Percentiles rank a stretch among this genome's conserved stretches.
Evolutionary conservation across 1,140 invertebrate genomes (phyloP).

Genomic region (Orius insidiosus): DNA sequence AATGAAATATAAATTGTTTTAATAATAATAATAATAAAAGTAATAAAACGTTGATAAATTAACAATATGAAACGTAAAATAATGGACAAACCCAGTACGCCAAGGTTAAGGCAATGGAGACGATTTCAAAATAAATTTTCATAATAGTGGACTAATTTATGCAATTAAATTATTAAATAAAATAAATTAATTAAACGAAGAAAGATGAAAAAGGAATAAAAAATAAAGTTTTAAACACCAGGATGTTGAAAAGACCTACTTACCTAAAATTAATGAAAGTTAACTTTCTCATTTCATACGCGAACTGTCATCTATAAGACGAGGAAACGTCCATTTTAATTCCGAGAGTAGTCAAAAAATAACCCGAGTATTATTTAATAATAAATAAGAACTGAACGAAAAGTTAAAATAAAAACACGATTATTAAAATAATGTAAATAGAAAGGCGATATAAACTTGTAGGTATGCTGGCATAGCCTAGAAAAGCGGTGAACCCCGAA

Average conservation of each 20-base stretch:
- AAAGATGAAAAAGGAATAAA: constrained; percentile 2
- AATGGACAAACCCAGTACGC: constrained; percentile 14
- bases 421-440: too few relatives aligned
- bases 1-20: not conserved
- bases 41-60: too few relatives aligned
- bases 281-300: constrained; percentile 19
- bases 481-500: constrained; percentile 21
- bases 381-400: not conserved
- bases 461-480: constrained; percentile 19
- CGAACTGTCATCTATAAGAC: constrained; percentile 19
- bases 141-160: not conserved
- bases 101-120: constrained; percentile 15
- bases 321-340: constrained; percentile 12
- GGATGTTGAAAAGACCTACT: constrained; percentile 19
- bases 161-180: not conserved
- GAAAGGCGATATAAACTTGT: not conserved
- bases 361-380: too few relatives aligned
- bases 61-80: not conserved
- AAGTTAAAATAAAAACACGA: constrained; percentile 4
- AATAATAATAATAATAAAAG: constrained; percentile 1
- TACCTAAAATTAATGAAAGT: constrained; percentile 18
- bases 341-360: too few relatives aligned
- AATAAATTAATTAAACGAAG: not conserved
- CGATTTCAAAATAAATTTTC: constrained; percentile 6
- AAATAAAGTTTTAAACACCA: constrained; percentile 10